Evolutionary conservation across 2,797 vertebrate genomes (phyloP).

Genomic region (Lagorchestes hirsutus): DNA sequence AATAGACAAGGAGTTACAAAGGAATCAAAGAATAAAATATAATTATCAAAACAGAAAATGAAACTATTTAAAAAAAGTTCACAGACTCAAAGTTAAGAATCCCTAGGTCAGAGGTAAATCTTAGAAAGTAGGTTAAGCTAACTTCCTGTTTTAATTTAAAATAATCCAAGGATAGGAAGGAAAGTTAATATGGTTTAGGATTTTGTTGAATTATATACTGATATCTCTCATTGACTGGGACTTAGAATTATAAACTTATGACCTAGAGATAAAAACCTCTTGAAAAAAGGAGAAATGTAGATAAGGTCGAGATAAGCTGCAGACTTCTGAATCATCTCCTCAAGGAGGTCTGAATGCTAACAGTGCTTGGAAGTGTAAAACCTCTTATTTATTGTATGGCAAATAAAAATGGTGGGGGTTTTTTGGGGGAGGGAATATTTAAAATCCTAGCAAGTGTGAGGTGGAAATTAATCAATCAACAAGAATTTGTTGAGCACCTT

Average conservation of each 20-base stretch:
- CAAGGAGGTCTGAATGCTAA: not conserved
- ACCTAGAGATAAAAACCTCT: not conserved
- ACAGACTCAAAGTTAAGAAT: not conserved
- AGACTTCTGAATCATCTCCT: not conserved
- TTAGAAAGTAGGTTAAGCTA: not conserved
- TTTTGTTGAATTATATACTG: not conserved
- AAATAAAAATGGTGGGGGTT: not conserved
- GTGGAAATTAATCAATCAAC: not conserved
- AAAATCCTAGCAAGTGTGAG: not conserved
- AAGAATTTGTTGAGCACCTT: not conserved
- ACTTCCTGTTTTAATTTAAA: too few species aligned
- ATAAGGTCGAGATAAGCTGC: not conserved
- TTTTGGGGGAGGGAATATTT: not conserved
- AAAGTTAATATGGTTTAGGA: not conserved
- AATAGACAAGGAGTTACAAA: not conserved
- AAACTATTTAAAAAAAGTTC: not conserved
- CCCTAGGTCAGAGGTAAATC: not conserved
- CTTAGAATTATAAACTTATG: not conserved
- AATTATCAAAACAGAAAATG: not conserved
- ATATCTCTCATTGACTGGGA: rapidly evolving
- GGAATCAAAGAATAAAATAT: not conserved
- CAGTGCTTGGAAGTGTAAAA: not conserved
- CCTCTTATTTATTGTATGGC: not conserved
- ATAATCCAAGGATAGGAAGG: not conserved
- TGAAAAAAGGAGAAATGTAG: not conserved